Conservation (phyloP, 2,888 invertebrate genomes). For the Heterodera filipjevi region DNA sequence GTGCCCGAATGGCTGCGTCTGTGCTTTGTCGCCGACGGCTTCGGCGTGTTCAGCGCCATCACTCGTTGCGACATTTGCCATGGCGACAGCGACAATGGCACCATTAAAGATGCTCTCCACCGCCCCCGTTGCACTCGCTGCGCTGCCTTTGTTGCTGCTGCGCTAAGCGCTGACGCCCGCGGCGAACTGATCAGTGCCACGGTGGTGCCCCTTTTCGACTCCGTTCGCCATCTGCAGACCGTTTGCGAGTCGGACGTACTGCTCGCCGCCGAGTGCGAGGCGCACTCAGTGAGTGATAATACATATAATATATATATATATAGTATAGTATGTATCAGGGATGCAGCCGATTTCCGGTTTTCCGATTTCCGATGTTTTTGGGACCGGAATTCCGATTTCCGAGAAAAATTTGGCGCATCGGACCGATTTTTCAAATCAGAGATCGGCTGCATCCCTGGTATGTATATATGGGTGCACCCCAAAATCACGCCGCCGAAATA, state of each 20-base stretch:
- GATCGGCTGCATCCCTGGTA: no score
- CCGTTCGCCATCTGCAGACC: background rate
- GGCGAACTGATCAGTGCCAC: background rate
- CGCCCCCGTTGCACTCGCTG: background rate
- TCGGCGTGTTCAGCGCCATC: background rate
- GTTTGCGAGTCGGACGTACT: background rate
- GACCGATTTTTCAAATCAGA: no score
- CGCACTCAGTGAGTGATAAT: background rate
- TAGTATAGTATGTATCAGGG: no score
- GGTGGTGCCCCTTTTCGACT: background rate
- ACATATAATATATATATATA: no score
- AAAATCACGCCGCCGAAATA: no score
- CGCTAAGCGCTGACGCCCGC: background rate
- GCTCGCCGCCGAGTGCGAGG: background rate
- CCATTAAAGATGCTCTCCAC: no score
- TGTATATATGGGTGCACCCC: no score
- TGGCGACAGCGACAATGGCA: background rate
- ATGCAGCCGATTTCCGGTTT: no score
- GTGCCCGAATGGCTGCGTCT: conserved; percentile 48
- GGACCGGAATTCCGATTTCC: no score
- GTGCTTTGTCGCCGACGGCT: conserved; percentile 16
- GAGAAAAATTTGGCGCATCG: no score
- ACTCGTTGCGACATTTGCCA: background rate
- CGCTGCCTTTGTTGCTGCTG: background rate
- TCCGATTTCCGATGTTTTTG: no score